These are phyloP conservation scores for Bombycilla garrulus DNA, from an alignment of 2,113 vertebrate species.

Conservation along the genomic window DNA sequence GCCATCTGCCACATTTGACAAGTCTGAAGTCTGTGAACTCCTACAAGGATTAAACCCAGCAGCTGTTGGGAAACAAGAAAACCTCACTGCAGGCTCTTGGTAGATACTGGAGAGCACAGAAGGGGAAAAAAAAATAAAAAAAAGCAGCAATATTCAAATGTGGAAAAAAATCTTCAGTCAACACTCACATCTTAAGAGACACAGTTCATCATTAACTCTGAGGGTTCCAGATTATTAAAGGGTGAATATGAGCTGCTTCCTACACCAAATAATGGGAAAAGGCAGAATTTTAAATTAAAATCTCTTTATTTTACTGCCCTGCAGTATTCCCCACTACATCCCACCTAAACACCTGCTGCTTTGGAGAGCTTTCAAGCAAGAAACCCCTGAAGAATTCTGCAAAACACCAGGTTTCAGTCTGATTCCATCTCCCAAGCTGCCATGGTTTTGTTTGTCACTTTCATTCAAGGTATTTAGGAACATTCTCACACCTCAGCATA, in stretches of 20 bases:
- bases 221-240: not conserved
- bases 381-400: not conserved
- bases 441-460: not conserved
- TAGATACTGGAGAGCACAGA: not conserved
- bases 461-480: not conserved
- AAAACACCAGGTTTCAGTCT: not conserved
- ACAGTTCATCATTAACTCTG: not conserved
- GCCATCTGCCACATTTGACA: not conserved
- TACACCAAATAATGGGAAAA: not conserved
- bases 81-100: not conserved
- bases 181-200: not conserved
- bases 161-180: not conserved
- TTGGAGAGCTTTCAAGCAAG: not conserved
- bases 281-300: not conserved
- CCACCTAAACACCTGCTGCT: not conserved
- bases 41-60: not conserved
- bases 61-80: not conserved
- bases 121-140: not conserved
- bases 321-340: not conserved
- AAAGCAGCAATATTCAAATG: not conserved
- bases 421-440: not conserved
- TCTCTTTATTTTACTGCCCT: not conserved
- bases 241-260: not conserved
- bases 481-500: not conserved
- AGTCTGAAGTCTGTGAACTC: not conserved